These are phyloP conservation scores for Leucoraja erinaceus DNA, from an alignment of 2,113 vertebrate genomes.

Conservation along the genomic window DNA sequence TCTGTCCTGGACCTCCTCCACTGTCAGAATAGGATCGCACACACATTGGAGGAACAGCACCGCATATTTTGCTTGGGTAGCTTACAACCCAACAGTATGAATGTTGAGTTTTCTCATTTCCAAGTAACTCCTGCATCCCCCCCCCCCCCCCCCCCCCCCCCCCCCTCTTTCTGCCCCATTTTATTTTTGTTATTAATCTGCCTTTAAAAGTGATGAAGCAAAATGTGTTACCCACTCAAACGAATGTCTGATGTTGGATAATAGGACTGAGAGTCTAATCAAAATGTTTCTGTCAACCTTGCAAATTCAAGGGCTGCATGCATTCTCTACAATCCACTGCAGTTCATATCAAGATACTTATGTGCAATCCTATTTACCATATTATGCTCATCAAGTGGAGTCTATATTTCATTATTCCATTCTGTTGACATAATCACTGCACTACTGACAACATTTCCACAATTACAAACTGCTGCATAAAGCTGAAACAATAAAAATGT, in stretches of 20 bases:
- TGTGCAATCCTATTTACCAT: neutral
- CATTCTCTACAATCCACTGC: slow-evolving; percentile 4
- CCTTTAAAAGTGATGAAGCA: neutral
- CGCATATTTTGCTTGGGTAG: too few relatives aligned
- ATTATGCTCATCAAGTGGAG: neutral
- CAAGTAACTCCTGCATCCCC: too few relatives aligned
- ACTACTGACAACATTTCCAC: neutral
- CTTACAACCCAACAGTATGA: too few relatives aligned
- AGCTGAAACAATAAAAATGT: neutral
- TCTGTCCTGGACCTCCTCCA: too few relatives aligned
- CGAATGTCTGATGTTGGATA: neutral
- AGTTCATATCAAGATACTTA: neutral
- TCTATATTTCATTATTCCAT: slow-evolving; percentile 8
- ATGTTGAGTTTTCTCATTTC: too few relatives aligned
- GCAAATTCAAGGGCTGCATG: neutral
- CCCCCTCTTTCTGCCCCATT: neutral
- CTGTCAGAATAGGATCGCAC: too few relatives aligned
- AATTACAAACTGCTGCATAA: neutral
- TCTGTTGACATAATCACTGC: neutral
- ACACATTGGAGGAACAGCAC: too few relatives aligned
- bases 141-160: too few relatives aligned
- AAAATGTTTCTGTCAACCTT: neutral
- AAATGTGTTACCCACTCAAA: neutral
- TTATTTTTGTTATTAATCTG: neutral
- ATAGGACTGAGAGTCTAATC: neutral